phyloP scores from a whole-genome alignment of 2,888 invertebrate genomes.

The Ametastegia equiseti region DNA sequence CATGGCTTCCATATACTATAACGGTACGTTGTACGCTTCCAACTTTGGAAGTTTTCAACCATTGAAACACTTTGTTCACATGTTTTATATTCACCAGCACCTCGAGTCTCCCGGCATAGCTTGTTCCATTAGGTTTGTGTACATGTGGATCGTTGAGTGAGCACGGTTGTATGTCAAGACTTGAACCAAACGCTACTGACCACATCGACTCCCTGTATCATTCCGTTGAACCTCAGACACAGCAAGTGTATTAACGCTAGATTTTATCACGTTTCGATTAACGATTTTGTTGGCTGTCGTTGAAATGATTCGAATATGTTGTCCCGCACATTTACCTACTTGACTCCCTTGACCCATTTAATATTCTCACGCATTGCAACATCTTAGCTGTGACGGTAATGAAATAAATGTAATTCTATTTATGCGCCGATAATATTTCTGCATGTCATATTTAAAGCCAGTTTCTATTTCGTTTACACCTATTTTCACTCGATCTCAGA shows the following conservation, averaged over 20 bases:
- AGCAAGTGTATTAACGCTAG: neutral
- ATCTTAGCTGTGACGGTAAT: neutral
- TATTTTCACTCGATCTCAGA: neutral
- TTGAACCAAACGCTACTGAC: too few relatives aligned
- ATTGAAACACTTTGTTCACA: neutral
- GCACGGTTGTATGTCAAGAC: too few relatives aligned
- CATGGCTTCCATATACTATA: constrained; percentile 72
- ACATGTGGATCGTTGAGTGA: too few relatives aligned
- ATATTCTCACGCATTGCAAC: constrained; percentile 29
- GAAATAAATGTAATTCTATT: constrained; percentile 18
- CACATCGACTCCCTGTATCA: neutral
- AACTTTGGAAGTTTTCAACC: neutral
- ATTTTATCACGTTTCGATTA: constrained; percentile 18
- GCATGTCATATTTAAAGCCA: neutral
- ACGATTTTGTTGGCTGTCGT: constrained; percentile 9
- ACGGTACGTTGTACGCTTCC: constrained; percentile 60
- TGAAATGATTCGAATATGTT: constrained; percentile 1
- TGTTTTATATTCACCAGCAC: neutral
- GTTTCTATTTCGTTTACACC: constrained; percentile 48
- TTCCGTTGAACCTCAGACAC: neutral
- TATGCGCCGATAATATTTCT: neutral
- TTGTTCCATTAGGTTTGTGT: too few relatives aligned
- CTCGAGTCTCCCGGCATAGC: too few relatives aligned
- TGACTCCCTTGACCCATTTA: constrained; percentile 30
- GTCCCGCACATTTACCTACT: constrained; percentile 41